Evolutionary conservation across 2,797 vertebrate genomes (phyloP).

Genomic region (Geotria australis): DNA sequence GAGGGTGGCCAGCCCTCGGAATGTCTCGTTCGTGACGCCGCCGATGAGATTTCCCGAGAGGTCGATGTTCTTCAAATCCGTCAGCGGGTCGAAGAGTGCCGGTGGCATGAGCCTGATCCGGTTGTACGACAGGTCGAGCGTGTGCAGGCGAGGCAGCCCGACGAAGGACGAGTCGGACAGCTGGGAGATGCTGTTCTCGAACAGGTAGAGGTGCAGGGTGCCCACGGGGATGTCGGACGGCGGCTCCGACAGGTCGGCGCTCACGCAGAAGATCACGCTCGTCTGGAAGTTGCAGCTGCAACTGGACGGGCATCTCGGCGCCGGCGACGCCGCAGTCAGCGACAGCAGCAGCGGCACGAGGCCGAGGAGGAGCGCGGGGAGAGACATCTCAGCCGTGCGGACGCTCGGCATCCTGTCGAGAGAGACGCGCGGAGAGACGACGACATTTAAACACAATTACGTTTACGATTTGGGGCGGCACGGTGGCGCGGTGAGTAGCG

Average conservation of each 20-base stretch:
- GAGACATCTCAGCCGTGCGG: too few relatives aligned
- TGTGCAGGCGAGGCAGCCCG: constrained; percentile 21
- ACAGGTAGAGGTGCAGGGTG: constrained; percentile 34
- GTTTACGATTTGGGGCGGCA: too few relatives aligned
- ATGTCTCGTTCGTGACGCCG: constrained; percentile 48
- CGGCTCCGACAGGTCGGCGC: constrained; percentile 15
- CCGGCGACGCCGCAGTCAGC: constrained; percentile 4
- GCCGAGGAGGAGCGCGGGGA: constrained; percentile 1
- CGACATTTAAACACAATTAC: too few relatives aligned
- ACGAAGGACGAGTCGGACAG: constrained; percentile 31
- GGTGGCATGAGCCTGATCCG: constrained; percentile 34
- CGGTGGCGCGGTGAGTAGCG: too few relatives aligned
- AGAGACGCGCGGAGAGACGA: too few relatives aligned
- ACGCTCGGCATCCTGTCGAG: too few relatives aligned
- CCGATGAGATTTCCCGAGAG: constrained; percentile 47
- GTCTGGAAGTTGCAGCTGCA: constrained; percentile 20
- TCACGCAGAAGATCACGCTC: constrained; percentile 29
- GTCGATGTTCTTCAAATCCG: constrained; percentile 49
- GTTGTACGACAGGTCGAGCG: constrained; percentile 75
- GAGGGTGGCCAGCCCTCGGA: constrained; percentile 38
- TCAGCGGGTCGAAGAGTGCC: constrained; percentile 34
- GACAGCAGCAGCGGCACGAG: constrained; percentile 16
- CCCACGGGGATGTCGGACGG: constrained; percentile 23
- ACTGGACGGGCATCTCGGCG: constrained; percentile 22
- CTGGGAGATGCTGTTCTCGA: constrained; percentile 36